Base-by-base conservation (phyloP, 2,113 vertebrate species). In the Seriola aureovittata region DNA sequence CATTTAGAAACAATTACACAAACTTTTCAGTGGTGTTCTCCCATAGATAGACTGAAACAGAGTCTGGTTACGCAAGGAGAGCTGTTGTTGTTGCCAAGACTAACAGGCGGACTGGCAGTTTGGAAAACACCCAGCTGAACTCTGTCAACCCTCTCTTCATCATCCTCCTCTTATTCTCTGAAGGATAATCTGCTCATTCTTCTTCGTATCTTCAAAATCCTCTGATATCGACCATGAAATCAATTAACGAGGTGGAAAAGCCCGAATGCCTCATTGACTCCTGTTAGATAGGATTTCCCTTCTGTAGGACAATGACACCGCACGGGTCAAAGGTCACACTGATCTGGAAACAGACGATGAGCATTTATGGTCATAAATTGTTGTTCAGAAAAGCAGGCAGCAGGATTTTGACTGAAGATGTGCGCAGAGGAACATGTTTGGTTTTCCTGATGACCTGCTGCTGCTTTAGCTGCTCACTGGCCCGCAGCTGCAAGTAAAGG, bases 101-200 rank as follows among this genome's bases (percentile, higher is more conserved):
- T 8, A 76, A 82, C 78, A 79, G 89, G 75, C 77, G 62, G 72
- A 64, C 70, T 78, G 80, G 78, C 78, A 63, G 84, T 65, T 86
- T 80, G 84, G 81, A 86, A 75, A 74, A 34, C 29, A 42, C 59
- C 84, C 81, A 77, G 48, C 66, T 75, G 36, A 81, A 75, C 83
- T 78, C 29, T 16, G 67, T 62, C 67, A 68, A 52, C 62, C 46
- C 21, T 59, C 21, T 59, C 14, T 55, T 48, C 2, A 9, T 60
- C 68, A 12, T 64, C 54, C 7, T 38, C 25, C 38, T 60, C 69
- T 0, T 65, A 48, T 54, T 69, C 57, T 50, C 32, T 21, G 14
- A 64, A 29, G 19, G 14, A 23, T 50, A 32, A 59, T 71, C 59
- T 68, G 38, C 44, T 68, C 62, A 7, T 54, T 71, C 54, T 42